A percentile compares a stretch with the other conserved stretches of the same genome.
phyloP scores from a whole-genome alignment of 64 coral and sea anemone species.

The Montipora capricornis region DNA sequence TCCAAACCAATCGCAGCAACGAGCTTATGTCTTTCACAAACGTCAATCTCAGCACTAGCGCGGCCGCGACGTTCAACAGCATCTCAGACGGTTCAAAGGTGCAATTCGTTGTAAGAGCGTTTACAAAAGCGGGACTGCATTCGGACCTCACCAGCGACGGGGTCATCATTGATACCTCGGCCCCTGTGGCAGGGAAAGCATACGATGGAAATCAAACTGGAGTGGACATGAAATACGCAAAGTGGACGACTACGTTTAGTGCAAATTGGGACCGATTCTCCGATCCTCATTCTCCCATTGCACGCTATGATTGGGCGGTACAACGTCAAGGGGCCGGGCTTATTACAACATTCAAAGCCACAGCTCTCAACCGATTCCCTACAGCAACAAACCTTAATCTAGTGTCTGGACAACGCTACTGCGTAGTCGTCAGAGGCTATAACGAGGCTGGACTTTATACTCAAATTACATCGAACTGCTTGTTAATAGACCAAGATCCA shows the following conservation, averaged over 20 bases:
- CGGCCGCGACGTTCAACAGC: conserved; percentile 22
- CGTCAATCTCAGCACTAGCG: conserved; percentile 43
- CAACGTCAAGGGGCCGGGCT: conserved; percentile 44
- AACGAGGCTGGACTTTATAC: conserved; percentile 69
- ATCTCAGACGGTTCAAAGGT: conserved; percentile 74
- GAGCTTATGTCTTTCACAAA: conserved; percentile 52
- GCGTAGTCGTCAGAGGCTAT: conserved; percentile 73
- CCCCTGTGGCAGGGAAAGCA: conserved; percentile 35
- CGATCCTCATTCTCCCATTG: conserved; percentile 65
- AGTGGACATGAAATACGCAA: conserved; percentile 61
- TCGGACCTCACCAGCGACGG: conserved; percentile 75
- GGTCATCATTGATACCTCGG: conserved; percentile 76
- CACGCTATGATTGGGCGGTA: conserved; percentile 53
- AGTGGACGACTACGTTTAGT: conserved; percentile 65
- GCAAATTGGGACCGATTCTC: conserved; percentile 79
- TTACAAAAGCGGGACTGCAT: conserved; percentile 89
- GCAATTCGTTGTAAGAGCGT: conserved; percentile 62
- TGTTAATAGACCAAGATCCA: conserved; percentile 84
- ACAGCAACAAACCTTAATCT: conserved; percentile 52
- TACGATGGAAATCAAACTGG: conserved; percentile 33
- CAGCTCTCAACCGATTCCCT: conserved; percentile 4
- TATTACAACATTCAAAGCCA: conserved; percentile 43
- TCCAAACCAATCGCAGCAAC: conserved; percentile 19
- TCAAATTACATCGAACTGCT: conserved; percentile 69
- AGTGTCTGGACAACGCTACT: conserved; percentile 67